Base-by-base conservation (phyloP, 2,797 vertebrate genomes). In the Varecia variegata region DNA sequence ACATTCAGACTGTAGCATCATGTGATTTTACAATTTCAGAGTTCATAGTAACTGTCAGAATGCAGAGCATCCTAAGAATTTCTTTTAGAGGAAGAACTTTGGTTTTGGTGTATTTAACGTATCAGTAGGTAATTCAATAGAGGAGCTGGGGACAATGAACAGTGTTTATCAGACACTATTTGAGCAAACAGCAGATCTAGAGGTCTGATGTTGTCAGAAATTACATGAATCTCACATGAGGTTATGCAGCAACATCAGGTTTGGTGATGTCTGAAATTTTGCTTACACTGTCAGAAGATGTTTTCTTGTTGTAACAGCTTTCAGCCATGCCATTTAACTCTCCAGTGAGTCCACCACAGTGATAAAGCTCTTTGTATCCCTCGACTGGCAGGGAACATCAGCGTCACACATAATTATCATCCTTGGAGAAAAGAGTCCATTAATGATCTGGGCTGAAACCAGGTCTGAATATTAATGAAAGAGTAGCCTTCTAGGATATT, bases 381-480 rank as follows among this genome's bases (percentile, higher is more conserved):
- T 32, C 70, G 95, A 98, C 95, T 93, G 92, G 93, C 96, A 95
- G 38, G 97, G 97, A 97, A 88, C 81, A 97, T 97, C 97, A 97
- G 97, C 94, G 68, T 98, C 98, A 94, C 76, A 97, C 90, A 85
- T 97, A 98, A 98, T 98, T 98, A 97, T 94, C 90, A 83, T 95
- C 97, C 98, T 97, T 77, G 38, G 93, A 98, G 97, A 97, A 98
- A 95, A 30, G 87, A 98, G 96, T 95, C 98, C 98, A 98, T 98
- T 98, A 99, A 98, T 81, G 71, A 98, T 97, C 98, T 93, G 95
- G 97, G 98, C 97, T 96, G 97, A 98, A 98, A 98, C 90, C 95
- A 92, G 94, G 96, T 97, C 98, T 97, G 98, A 98, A 98, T 98
- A 79, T 97, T 98, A 99, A 99, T 98, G 98, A 98, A 96, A 90